These are phyloP conservation scores for Stegodyphus mimosarum DNA, from an alignment of 1,140 invertebrate genomes.

Conservation along the genomic window DNA sequence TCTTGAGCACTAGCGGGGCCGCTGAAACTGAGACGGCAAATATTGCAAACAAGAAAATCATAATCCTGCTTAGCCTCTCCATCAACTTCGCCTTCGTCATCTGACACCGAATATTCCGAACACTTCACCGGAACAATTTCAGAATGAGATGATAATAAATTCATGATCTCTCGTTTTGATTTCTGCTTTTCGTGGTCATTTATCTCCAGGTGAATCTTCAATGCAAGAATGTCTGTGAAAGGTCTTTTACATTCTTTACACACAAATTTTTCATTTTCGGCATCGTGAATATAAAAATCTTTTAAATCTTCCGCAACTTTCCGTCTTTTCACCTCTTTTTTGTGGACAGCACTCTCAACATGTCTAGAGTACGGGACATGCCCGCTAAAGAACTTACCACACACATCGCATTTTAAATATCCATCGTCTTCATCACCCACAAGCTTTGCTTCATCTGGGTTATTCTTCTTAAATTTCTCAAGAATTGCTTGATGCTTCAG, in stretches of 20 bases:
- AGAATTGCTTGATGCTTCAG: neutral
- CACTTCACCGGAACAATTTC: neutral
- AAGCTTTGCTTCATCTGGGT: neutral
- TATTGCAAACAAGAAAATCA: neutral
- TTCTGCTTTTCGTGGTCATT: neutral
- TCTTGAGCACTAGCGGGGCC: neutral
- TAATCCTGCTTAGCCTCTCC: neutral
- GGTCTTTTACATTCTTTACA: neutral
- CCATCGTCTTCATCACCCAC: neutral
- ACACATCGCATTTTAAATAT: neutral
- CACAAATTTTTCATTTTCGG: neutral
- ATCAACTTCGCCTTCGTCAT: neutral
- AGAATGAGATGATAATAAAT: neutral
- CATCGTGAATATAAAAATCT: neutral
- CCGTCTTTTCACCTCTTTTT: neutral
- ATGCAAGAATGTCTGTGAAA: neutral
- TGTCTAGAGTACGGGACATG: neutral
- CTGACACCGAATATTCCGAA: neutral
- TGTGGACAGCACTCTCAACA: neutral
- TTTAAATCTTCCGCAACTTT: neutral
- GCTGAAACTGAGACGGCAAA: neutral
- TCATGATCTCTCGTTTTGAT: neutral
- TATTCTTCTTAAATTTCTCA: neutral
- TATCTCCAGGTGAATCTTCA: neutral
- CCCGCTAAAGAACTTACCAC: neutral